Evolutionary conservation across 2,888 invertebrate species (phyloP), one percentile per base, ranked within the genome.

Genomic region (Miltochrista miniata): DNA sequence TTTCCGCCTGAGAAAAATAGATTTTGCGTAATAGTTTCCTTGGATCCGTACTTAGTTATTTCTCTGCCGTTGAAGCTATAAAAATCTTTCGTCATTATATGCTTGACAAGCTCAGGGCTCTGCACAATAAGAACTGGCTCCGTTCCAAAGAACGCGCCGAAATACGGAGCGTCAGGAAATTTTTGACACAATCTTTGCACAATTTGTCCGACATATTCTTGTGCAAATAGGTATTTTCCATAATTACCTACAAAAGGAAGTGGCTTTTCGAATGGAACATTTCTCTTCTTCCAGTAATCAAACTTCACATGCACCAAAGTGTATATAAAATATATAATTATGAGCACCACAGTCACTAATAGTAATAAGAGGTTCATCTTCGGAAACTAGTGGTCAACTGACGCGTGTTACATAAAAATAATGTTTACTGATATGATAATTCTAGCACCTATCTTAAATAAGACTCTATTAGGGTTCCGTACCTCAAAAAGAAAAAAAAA

Each of bases 141-240:
- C 0, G 83, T 81, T 0, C 83, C 83, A 30, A 64, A 81, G 43
- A 62, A 85, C 0, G 76, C 72, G 11, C 86, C 86, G 1, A 86
- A 58, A 29, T 77, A 75, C 0, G 83, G 81, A 9, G 67, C 72
- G 2, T 73, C 51, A 0, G 65, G 67, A 12, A 78, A 81, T 24
- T 70, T 50, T 13, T 65, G 43, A 34, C 81, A 81, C 2, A 85
- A 63, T 7, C 70, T 67, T n/a, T 74, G 64, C 0, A 68, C 45
- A 0, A 74, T 39, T 0, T 64, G 35, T 0, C 67, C 67, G 0
- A 60, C 30, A 41, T 63, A 70, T 33, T 72, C 62, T 54, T 48
- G 76, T 15, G 74, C 46, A 0, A 76, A 44, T n/a, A 85, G 68
- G 45, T 65, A 77, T 8, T 71, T 64, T 0, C 59, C 64, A 39